Conservation (phyloP, 2,113 vertebrate species). For the Pseudonaja textilis region DNA sequence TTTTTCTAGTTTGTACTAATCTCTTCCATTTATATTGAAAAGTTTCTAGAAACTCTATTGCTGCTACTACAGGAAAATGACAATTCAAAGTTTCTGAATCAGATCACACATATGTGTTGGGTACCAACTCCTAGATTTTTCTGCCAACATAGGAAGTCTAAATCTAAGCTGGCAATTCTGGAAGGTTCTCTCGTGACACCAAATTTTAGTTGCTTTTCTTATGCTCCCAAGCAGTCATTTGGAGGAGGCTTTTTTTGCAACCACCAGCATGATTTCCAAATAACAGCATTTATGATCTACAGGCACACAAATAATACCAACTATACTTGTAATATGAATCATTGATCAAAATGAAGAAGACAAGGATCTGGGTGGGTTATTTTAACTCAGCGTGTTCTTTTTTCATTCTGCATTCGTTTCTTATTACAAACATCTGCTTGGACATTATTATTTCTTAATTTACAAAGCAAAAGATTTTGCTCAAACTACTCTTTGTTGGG, state of each 20-base stretch:
- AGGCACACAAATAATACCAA: conserved; percentile 63
- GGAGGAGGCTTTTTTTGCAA: not conserved
- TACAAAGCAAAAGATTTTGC: conserved; percentile 73
- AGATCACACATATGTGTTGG: not conserved
- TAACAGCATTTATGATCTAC: not conserved
- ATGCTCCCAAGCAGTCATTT: too few species aligned
- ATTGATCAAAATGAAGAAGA: conserved; percentile 65
- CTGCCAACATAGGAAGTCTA: not conserved
- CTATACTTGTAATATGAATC: conserved; percentile 67
- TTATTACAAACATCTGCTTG: conserved; percentile 83
- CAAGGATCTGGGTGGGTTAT: conserved; percentile 69
- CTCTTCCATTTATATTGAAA: conserved; percentile 44
- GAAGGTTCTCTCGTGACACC: not conserved
- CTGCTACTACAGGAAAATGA: conserved; percentile 46
- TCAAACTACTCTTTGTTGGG: conserved; percentile 62
- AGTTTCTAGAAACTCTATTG: conserved; percentile 22
- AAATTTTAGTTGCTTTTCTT: conserved; percentile 36
- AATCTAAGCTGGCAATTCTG: not conserved
- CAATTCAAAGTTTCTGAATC: conserved; percentile 24
- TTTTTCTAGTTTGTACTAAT: not conserved
- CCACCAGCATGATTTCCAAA: not conserved
- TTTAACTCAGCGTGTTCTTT: conserved; percentile 70
- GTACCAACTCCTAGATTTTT: not conserved
- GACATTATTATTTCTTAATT: conserved; percentile 69
- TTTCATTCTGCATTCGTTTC: conserved; percentile 70